Percentiles rank a stretch among this genome's conserved stretches.
These are phyloP conservation scores for Phenganax marumi DNA, from an alignment of 92 coral and sea anemone species.

Conservation along the genomic window DNA sequence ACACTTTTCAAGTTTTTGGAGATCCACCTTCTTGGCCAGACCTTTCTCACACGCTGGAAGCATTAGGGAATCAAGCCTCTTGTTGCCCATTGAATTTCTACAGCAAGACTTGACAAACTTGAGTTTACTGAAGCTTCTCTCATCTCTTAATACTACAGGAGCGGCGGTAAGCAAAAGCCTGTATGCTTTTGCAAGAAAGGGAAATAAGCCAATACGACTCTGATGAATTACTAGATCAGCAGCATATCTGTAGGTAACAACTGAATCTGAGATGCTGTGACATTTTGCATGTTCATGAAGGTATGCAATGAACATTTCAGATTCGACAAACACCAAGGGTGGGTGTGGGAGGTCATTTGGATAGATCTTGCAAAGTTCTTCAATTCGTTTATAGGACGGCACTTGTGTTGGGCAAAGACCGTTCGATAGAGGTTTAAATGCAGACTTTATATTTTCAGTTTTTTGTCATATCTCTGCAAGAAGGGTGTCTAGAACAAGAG, in stretches of 20 bases:
- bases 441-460: background rate
- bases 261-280: background rate
- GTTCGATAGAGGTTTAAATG: constrained; percentile 10
- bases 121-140: constrained; percentile 19
- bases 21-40: background rate
- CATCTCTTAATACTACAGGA: constrained; percentile 13
- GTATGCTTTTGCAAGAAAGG: constrained; percentile 4
- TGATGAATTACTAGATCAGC: constrained; percentile 17
- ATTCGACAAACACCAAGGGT: background rate
- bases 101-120: constrained; percentile 13
- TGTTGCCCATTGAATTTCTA: constrained; percentile 11
- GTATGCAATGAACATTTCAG: constrained; percentile 9
- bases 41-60: background rate
- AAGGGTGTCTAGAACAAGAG: background rate
- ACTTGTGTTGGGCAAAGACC: constrained; percentile 19
- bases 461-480: background rate
- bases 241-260: constrained; percentile 1
- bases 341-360: constrained; percentile 7
- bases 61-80: constrained; percentile 7
- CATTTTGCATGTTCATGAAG: background rate
- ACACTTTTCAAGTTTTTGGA: background rate
- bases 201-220: constrained; percentile 21
- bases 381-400: background rate
- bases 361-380: background rate
- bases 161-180: constrained; percentile 14